Evolutionary conservation across 1,140 invertebrate species (phyloP).

Genomic region (Liolophura sinensis): DNA sequence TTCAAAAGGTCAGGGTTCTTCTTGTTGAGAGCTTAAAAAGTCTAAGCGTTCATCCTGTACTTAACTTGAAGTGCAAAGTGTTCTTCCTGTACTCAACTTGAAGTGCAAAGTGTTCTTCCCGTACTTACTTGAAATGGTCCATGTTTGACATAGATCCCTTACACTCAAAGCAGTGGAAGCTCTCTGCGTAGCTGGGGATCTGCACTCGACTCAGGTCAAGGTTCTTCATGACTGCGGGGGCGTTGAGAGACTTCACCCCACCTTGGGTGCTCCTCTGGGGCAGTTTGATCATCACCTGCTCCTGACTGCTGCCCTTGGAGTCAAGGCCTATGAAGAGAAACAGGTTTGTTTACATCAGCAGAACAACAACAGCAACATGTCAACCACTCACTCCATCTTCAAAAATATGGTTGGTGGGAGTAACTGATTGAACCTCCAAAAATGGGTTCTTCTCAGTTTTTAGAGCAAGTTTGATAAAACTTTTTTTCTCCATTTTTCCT

Average conservation of each 20-base stretch:
- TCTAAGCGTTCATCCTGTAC: background rate
- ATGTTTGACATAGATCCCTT: conserved; percentile 43
- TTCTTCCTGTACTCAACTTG: background rate
- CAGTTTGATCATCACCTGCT: conserved; percentile 49
- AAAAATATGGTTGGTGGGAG: too few species aligned
- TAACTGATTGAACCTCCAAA: too few species aligned
- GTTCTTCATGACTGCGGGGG: conserved; percentile 43
- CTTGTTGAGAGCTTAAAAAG: too few species aligned
- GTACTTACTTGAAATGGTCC: conserved; percentile 52
- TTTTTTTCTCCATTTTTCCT: too few species aligned
- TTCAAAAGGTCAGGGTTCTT: too few species aligned
- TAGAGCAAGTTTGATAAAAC: too few species aligned
- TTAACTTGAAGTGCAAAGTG: background rate
- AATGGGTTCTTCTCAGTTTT: too few species aligned
- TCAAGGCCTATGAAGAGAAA: conserved; percentile 18
- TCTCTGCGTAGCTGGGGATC: conserved; percentile 23
- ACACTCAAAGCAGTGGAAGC: conserved; percentile 45
- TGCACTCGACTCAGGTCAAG: conserved; percentile 33
- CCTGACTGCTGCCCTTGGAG: conserved; percentile 23
- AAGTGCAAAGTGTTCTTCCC: background rate
- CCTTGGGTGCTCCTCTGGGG: conserved; percentile 26
- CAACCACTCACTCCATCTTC: too few species aligned
- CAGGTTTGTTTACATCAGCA: background rate
- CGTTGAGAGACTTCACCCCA: conserved; percentile 49
- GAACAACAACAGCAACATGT: too few species aligned